These are phyloP conservation scores for Ariolimax columbianus DNA, from an alignment of 2,888 invertebrate species.

Conservation along the genomic window DNA sequence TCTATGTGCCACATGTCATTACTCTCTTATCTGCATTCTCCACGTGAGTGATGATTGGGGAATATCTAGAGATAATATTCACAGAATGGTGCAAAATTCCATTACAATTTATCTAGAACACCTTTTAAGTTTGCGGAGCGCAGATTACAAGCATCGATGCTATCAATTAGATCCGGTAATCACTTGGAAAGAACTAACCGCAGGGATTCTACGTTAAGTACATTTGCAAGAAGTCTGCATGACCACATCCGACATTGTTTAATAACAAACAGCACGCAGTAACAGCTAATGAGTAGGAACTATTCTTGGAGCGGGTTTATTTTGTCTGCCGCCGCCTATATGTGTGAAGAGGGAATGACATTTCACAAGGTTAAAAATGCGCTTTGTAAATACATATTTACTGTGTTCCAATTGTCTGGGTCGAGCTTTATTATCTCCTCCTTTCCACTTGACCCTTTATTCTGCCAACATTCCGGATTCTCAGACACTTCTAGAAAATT, in stretches of 20 bases:
- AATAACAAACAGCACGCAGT: background rate
- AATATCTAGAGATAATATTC: background rate
- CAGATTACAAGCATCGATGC: background rate
- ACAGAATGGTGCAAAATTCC: background rate
- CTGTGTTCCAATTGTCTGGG: background rate
- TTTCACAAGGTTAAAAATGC: background rate
- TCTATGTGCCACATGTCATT: too few relatives aligned
- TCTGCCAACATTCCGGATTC: background rate
- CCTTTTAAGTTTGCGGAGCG: background rate
- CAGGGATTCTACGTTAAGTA: background rate
- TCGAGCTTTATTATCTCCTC: background rate
- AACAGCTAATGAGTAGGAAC: background rate
- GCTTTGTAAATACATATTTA: background rate
- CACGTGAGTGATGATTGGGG: too few relatives aligned
- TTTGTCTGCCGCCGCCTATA: background rate
- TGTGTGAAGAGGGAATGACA: background rate
- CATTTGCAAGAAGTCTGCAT: background rate
- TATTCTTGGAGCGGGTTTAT: background rate
- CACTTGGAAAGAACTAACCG: background rate
- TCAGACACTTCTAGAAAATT: background rate
- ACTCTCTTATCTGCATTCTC: too few relatives aligned
- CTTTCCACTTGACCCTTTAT: background rate
- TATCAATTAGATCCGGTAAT: background rate
- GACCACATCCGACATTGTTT: background rate
- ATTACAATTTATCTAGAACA: background rate